These are phyloP conservation scores for Bettongia penicillata DNA, from an alignment of 2,113 vertebrate species.

Conservation along the genomic window DNA sequence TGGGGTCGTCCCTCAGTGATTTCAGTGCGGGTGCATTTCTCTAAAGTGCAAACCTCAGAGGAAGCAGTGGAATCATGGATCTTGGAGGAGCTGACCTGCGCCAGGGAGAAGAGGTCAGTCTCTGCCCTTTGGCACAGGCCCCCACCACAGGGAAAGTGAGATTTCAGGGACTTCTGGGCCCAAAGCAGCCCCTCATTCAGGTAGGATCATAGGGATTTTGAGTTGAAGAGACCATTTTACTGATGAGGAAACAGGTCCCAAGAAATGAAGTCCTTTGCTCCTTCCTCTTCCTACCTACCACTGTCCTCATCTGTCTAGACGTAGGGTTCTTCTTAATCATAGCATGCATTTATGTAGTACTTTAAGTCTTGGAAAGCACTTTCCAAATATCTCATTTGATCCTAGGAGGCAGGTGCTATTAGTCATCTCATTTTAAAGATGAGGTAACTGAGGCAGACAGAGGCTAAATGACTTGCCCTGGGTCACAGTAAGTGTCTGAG, in stretches of 20 bases:
- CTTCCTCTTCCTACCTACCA: not conserved
- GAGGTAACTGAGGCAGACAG: not conserved
- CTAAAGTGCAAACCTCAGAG: slow-evolving; percentile 71
- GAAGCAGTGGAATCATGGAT: slow-evolving; percentile 54
- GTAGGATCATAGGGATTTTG: not conserved
- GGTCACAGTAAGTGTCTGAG: not conserved
- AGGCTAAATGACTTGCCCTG: not conserved
- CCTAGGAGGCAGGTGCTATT: not conserved
- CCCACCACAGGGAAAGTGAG: not conserved
- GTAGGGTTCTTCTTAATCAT: not conserved
- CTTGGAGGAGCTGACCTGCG: slow-evolving; percentile 3
- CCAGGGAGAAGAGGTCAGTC: not conserved
- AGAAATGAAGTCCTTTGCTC: not conserved
- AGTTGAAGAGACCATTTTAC: not conserved
- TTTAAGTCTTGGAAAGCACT: not conserved
- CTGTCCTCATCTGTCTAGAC: too few relatives aligned
- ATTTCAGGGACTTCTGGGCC: not conserved
- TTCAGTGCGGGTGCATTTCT: slow-evolving; percentile 76
- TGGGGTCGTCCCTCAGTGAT: slow-evolving; percentile 45
- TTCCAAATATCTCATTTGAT: not conserved
- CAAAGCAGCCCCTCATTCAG: not conserved
- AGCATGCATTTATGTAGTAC: not conserved
- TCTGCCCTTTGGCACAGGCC: not conserved
- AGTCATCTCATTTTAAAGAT: not conserved
- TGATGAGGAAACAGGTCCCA: not conserved